Base-by-base conservation (phyloP, 1,140 invertebrate genomes). In the Polyergus mexicanus region DNA sequence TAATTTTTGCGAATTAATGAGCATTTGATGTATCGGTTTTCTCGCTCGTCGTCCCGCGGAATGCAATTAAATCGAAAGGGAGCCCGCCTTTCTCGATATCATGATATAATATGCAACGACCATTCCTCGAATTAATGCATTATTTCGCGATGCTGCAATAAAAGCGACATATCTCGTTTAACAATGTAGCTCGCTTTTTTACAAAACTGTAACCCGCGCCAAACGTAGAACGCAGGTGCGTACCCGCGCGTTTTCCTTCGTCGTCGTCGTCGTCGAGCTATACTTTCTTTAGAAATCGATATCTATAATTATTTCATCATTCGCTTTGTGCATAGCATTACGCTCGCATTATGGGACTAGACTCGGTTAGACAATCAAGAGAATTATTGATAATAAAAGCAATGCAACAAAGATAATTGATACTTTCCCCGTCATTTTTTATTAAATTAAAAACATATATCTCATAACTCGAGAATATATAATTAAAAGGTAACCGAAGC, bases 291-390 rank as follows among this genome's bases (percentile, higher is more conserved):
- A 89, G 81, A 91, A 92, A 92, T 92, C 92, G 91, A 92, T 92
- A 92, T 92, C 90, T 90, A 91, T 92, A 92, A 92, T 92, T 92
- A 92, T 91, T 89, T 92, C 89, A 86, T 91, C 88, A 86, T 85
- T 86, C 90, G 74, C 85, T 58, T 54, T 11, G 68, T 65, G 66
- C 84, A 86, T 84, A 77, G 58, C 54, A 84, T 84, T 84, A 84
- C 44, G 60, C 72, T 77, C 54, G 78, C 78, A 72, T 83, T 83
- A 74, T 83, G 78, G 66, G 78, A 83, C 68, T 38, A 22, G 41
- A 72, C 54, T 72, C 54, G 78, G 25, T 16, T 44, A 19, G 19
- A 58, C 11, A 35, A 41, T 35, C 22, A 54, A 41, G 60, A 62
- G 41, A 41, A 74, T 72, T 68, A 83, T 47, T 83, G 68, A 25